Base-by-base conservation (phyloP, 37 sponge, comb jelly and placozoan species). In the Haliclona indistincta region DNA sequence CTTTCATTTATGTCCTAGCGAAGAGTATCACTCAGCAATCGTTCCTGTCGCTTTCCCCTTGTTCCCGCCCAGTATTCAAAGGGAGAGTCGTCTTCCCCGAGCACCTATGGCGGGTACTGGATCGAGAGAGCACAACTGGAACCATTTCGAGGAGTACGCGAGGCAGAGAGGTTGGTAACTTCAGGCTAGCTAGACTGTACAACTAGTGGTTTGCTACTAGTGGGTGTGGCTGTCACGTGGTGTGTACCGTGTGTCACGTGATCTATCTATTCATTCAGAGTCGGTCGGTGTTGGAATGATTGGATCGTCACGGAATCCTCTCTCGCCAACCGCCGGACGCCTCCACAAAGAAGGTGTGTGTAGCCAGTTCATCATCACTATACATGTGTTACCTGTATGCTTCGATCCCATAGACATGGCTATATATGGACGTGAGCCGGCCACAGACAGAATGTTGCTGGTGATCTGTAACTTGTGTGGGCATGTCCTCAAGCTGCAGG, bases 401-500 rank as follows among this genome's bases (percentile, higher is more conserved):
- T 47, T 36, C 29, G 13, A 11, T 8, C 32, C 30, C 38, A 2
- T 39, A 88, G 88, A 88, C 45, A 81, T 88, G 88, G 77, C 74
- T 2, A 80, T 77, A 10, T 88, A 77, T 71, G 80, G 82, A 42
- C 54, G 63, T 47, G 80, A 73, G 69, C 89, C 89, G 4, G 70
- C 84, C 43, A 58, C 37, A 0, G 89, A 89, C 47, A 22, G 38
- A 26, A 44, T 89, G 42, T 52, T 74, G 11, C 76, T 89, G 38
- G 89, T 89, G 54, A 81, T 83, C 49, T 89, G 89, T 80, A 54
- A 61, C 36, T 29, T 58, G 55, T 89, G 89, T 38, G 35, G 42
- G 11, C 34, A 69, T 43, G 76, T 74, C 7, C 68, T 88, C 45
- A 81, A 79, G 39, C 38, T 56, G 5, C 71, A 76, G 39, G 82